Evolutionary conservation across 2,797 vertebrate species (phyloP).

Genomic region (Bryconaethiops microstoma): DNA sequence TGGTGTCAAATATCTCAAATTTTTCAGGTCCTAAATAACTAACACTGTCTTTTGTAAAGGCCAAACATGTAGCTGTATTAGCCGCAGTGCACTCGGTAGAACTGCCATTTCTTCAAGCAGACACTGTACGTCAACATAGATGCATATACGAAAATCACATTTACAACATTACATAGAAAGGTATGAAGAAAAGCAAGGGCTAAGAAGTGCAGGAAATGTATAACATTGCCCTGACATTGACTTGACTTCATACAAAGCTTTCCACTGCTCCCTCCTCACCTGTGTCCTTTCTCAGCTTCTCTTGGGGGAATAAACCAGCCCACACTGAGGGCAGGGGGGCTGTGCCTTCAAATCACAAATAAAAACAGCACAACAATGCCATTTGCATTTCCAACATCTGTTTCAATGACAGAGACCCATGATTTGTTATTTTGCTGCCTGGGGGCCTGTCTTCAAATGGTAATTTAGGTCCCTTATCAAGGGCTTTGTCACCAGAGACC

Average conservation of each 20-base stretch:
- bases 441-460: slow-evolving; percentile 65
- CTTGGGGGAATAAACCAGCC: slow-evolving; percentile 38
- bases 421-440: slow-evolving; percentile 63
- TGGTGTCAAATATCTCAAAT: slow-evolving; percentile 1
- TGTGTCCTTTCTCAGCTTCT: slow-evolving; percentile 47
- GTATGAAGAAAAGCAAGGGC: neutral
- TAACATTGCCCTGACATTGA: slow-evolving; percentile 17
- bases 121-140: neutral
- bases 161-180: neutral
- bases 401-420: slow-evolving; percentile 60
- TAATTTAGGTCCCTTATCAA: slow-evolving; percentile 66
- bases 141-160: neutral
- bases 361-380: slow-evolving; percentile 56
- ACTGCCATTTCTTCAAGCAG: neutral
- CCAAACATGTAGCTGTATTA: neutral
- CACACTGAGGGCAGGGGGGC: slow-evolving; percentile 17
- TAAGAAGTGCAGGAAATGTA: neutral
- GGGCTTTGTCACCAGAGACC: slow-evolving; percentile 64
- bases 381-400: slow-evolving; percentile 75
- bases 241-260: neutral
- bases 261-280: slow-evolving; percentile 18
- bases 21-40: neutral
- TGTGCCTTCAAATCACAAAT: slow-evolving; percentile 40
- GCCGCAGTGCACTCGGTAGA: neutral
- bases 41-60: neutral